Evolutionary conservation across 2,797 vertebrate genomes (phyloP).

Genomic region (Nannoperca australis): DNA sequence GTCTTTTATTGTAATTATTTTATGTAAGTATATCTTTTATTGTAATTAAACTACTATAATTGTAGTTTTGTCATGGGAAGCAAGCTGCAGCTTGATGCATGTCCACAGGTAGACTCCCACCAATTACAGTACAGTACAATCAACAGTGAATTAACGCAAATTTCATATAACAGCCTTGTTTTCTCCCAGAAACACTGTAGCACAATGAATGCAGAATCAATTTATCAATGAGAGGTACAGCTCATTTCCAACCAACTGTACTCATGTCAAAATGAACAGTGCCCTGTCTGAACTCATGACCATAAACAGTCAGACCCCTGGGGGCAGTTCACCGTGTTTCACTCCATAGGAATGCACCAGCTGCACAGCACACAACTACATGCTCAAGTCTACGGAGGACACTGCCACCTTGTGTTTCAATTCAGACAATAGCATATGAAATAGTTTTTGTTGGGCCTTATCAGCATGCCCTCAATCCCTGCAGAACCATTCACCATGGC

Average conservation of each 20-base stretch:
- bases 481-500: background rate
- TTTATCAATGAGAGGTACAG: background rate
- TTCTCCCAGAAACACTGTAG: background rate
- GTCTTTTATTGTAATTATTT: constrained; percentile 35
- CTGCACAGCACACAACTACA: background rate
- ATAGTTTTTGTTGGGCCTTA: background rate
- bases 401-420: background rate
- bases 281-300: background rate
- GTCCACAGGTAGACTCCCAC: background rate
- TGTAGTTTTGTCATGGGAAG: background rate
- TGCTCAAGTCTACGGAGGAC: background rate
- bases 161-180: background rate
- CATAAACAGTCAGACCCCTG: background rate
- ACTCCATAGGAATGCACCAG: background rate
- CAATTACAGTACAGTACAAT: too few relatives aligned
- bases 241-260: background rate
- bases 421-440: background rate
- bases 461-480: background rate
- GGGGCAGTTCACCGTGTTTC: background rate
- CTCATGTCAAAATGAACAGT: background rate
- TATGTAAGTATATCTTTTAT: too few relatives aligned
- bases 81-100: background rate
- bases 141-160: background rate
- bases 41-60: too few relatives aligned
- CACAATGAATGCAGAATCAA: background rate